These are phyloP conservation scores for Stomatorhinus walkeri DNA, from an alignment of 2,797 vertebrate species.

Conservation along the genomic window DNA sequence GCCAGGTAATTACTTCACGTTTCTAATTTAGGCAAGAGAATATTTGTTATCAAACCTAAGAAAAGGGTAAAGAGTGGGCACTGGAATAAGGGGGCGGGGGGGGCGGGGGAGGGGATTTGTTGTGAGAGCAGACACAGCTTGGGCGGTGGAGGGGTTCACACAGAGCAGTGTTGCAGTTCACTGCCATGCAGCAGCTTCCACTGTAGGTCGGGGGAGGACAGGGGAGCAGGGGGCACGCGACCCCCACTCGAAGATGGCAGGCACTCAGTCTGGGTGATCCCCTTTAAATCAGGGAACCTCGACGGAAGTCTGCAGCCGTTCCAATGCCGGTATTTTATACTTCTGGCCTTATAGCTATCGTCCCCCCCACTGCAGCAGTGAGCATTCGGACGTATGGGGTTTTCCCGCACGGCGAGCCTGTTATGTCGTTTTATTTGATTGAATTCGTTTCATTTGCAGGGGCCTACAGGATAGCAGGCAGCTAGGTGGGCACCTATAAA, in stretches of 20 bases:
- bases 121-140: conserved; percentile 37
- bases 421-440: conserved; percentile 15
- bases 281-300: not conserved
- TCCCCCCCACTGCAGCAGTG: not conserved
- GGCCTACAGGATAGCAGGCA: not conserved
- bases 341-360: not conserved
- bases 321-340: not conserved
- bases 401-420: not conserved
- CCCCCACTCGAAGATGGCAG: not conserved
- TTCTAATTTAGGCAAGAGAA: conserved; percentile 63
- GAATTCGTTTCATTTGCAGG: conserved; percentile 32
- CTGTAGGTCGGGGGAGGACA: conserved; percentile 14
- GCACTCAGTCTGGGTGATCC: not conserved
- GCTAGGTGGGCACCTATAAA: conserved; percentile 5
- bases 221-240: not conserved
- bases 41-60: conserved; percentile 55
- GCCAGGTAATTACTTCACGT: conserved; percentile 57
- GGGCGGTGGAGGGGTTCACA: conserved; percentile 31
- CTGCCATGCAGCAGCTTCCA: conserved; percentile 22
- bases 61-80: conserved; percentile 26
- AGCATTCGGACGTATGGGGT: not conserved
- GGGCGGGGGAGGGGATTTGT: conserved; percentile 35
- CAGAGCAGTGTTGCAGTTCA: not conserved
- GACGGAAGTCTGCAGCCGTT: not conserved
- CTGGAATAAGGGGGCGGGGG: not conserved